A percentile compares a stretch with the other conserved stretches of the same genome.
Conservation (phyloP, 2,888 invertebrate species). For the Agrotis exclamationis region DNA sequence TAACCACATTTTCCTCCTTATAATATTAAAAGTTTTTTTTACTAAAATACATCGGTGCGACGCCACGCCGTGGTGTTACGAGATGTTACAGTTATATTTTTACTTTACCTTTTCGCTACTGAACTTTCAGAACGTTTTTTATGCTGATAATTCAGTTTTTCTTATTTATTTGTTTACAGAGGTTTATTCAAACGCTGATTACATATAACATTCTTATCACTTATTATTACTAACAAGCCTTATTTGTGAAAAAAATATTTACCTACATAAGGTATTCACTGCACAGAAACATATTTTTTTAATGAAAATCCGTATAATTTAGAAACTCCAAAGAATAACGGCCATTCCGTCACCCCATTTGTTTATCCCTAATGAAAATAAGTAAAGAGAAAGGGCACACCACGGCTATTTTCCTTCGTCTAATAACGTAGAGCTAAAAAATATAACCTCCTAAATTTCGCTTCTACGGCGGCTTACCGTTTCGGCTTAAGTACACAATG, state of each 20-base stretch:
- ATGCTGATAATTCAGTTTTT: too few species aligned
- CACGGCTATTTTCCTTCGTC: neutral
- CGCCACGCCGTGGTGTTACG: slow-evolving; percentile 1
- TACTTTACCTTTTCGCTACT: neutral
- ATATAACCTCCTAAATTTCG: slow-evolving; percentile 27
- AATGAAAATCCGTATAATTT: neutral
- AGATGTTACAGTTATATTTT: slow-evolving; percentile 2
- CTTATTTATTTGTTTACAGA: too few species aligned
- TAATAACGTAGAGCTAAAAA: slow-evolving; percentile 29
- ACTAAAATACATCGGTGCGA: slow-evolving; percentile 8
- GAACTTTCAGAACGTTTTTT: neutral
- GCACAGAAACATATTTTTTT: neutral
- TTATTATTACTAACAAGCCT: too few species aligned
- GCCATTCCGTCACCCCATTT: slow-evolving; percentile 15
- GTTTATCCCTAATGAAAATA: slow-evolving; percentile 33
- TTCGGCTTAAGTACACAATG: slow-evolving; percentile 40
- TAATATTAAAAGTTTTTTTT: slow-evolving; percentile 12
- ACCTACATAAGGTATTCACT: too few species aligned
- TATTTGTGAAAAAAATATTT: too few species aligned
- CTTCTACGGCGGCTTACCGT: slow-evolving; percentile 19
- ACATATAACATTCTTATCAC: too few species aligned
- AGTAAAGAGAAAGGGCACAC: slow-evolving; percentile 17
- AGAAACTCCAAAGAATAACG: neutral
- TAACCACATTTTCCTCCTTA: slow-evolving; percentile 27
- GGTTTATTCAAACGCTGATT: too few species aligned